A percentile compares a stretch with the other conserved stretches of the same genome.
These are phyloP conservation scores for Xyrichtys novacula DNA, from an alignment of 2,797 vertebrate genomes.

Conservation along the genomic window DNA sequence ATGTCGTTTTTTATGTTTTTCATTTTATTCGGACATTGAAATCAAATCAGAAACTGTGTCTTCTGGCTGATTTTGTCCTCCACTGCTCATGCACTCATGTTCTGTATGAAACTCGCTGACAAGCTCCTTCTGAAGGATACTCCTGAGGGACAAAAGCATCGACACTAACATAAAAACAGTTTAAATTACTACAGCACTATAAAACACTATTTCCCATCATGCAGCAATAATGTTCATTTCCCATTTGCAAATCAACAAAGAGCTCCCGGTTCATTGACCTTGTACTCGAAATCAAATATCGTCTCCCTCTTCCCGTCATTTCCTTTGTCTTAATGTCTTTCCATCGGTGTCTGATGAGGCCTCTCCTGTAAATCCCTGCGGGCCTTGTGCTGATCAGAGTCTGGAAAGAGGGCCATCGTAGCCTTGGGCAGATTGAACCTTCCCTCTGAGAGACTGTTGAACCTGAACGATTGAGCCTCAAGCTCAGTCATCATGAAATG, in stretches of 20 bases:
- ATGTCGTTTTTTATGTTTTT: no score
- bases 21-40: no score
- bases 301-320: not conserved
- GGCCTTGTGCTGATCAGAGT: constrained; percentile 28
- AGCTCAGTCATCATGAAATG: constrained; percentile 19
- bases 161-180: no score
- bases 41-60: no score
- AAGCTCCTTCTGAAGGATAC: no score
- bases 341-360: constrained; percentile 19
- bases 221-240: not conserved
- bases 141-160: no score
- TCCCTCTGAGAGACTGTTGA: constrained; percentile 30
- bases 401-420: not conserved
- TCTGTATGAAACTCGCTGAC: no score
- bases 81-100: no score
- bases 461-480: constrained; percentile 23
- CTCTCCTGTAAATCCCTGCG: constrained; percentile 15
- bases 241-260: not conserved
- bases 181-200: constrained; percentile 2
- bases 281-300: not conserved
- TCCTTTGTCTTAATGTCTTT: constrained; percentile 7
- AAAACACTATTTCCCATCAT: constrained; percentile 1
- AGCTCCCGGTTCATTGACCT: not conserved
- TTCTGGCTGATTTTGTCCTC: no score
- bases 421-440: constrained; percentile 38